Evolutionary conservation across 2,888 invertebrate genomes (phyloP).

Genomic region (Thelaira solivaga): DNA sequence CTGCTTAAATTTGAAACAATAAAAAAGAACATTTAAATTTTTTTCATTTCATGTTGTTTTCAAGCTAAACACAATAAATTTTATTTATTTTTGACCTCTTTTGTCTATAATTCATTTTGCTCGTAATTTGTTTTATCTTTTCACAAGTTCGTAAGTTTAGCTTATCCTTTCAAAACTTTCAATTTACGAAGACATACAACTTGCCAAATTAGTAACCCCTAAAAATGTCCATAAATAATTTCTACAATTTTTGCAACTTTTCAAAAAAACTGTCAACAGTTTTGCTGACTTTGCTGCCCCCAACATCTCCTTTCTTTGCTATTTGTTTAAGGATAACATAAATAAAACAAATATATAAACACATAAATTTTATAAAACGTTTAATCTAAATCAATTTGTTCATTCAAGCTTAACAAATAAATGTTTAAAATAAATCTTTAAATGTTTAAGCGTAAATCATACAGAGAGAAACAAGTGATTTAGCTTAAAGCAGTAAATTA

Average conservation of each 20-base stretch:
- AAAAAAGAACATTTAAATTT: no score
- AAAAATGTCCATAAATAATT: slow-evolving; percentile 44
- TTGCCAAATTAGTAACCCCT: slow-evolving; percentile 27
- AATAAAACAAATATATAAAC: slow-evolving; percentile 23
- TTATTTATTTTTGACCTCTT: background rate
- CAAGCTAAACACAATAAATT: no score
- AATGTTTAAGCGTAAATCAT: slow-evolving; percentile 3
- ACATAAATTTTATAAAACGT: slow-evolving; percentile 29
- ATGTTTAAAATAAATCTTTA: background rate
- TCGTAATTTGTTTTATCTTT: background rate
- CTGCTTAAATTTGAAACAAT: no score
- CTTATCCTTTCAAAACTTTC: background rate
- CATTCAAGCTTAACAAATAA: slow-evolving; percentile 35
- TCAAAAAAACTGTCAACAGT: slow-evolving; percentile 33
- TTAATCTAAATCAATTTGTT: slow-evolving; percentile 43
- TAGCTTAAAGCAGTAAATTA: background rate
- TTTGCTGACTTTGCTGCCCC: slow-evolving; percentile 13
- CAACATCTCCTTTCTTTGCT: background rate
- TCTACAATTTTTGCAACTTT: background rate
- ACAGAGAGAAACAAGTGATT: background rate
- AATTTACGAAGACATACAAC: slow-evolving; percentile 15
- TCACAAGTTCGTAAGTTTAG: background rate
- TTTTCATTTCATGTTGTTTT: no score
- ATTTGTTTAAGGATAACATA: background rate
- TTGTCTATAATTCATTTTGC: background rate